These are phyloP conservation scores for Polyergus mexicanus DNA, from an alignment of 1,140 invertebrate genomes.

Conservation along the genomic window DNA sequence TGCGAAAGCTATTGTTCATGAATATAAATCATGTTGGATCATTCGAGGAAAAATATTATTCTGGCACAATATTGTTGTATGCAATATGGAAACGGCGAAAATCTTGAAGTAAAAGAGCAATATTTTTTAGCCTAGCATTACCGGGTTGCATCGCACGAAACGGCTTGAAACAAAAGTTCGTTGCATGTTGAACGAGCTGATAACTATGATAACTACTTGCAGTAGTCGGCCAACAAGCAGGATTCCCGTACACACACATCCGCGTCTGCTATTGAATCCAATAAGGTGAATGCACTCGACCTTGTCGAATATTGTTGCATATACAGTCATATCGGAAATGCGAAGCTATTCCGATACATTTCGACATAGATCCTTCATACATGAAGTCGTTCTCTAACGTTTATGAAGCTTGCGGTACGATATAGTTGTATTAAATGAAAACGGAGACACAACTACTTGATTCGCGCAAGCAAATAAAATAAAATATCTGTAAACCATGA, in stretches of 20 bases:
- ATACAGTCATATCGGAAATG: constrained; percentile 23
- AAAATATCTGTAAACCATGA: constrained; percentile 27
- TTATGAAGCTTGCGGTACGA: constrained; percentile 19
- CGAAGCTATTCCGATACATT: constrained; percentile 1
- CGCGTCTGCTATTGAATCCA: constrained; percentile 21
- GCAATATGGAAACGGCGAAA: neutral
- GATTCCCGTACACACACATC: constrained; percentile 24
- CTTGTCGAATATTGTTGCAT: constrained; percentile 34
- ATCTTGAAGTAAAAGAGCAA: constrained; percentile 19
- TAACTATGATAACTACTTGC: constrained; percentile 60
- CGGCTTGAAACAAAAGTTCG: constrained; percentile 32
- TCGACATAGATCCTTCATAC: neutral
- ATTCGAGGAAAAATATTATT: constrained; percentile 8
- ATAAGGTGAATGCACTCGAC: constrained; percentile 41
- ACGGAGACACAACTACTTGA: constrained; percentile 9
- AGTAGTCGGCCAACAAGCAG: constrained; percentile 25
- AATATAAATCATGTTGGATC: neutral
- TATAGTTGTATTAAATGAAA: constrained; percentile 25
- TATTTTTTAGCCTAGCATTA: constrained; percentile 15
- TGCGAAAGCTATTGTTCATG: neutral
- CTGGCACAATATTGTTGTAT: neutral
- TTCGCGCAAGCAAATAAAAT: constrained; percentile 13
- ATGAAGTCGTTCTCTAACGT: constrained; percentile 38
- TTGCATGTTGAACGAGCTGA: constrained; percentile 40
- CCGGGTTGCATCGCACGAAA: neutral